These are phyloP conservation scores for Pseudomyrmex flavicornis DNA, from an alignment of 1,140 invertebrate species.

Conservation along the genomic window DNA sequence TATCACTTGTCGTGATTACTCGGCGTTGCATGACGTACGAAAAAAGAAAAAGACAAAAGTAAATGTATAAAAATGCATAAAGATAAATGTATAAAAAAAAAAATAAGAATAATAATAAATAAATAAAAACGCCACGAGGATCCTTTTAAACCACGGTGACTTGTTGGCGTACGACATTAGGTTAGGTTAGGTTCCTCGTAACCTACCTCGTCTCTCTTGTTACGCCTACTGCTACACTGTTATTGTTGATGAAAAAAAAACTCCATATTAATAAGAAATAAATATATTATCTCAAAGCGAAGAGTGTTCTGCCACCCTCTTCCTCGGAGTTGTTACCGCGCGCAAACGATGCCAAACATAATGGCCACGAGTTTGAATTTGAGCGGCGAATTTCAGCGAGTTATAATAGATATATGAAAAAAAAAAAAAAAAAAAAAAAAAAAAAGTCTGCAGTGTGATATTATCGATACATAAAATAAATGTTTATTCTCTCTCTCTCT, in stretches of 20 bases:
- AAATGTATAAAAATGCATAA: not conserved
- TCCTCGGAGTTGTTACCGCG: not conserved
- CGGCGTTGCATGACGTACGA: too few relatives aligned
- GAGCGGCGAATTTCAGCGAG: too few relatives aligned
- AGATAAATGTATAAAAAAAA: not conserved
- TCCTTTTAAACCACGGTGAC: conserved; percentile 76
- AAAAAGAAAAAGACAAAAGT: too few relatives aligned
- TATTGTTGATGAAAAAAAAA: conserved; percentile 84
- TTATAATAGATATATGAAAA: not conserved
- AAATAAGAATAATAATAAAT: conserved; percentile 16
- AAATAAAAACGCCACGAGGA: conserved; percentile 60
- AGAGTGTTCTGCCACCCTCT: not conserved
- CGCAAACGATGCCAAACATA: too few relatives aligned
- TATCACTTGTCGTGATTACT: too few relatives aligned
- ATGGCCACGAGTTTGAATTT: too few relatives aligned
- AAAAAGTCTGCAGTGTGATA: not conserved
- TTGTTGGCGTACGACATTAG: conserved; percentile 84
- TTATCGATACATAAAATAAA: too few relatives aligned
- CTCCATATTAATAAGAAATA: conserved; percentile 85
- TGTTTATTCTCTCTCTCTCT: too few relatives aligned
- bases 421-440: conserved; percentile 18
- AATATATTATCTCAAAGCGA: conserved; percentile 84
- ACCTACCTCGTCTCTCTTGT: conserved; percentile 85
- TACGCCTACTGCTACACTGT: conserved; percentile 85
- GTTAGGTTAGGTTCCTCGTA: conserved; percentile 81